A percentile compares a stretch with the other conserved stretches of the same genome.
Conservation (phyloP, 2,888 invertebrate genomes). For the Parnassius glacialis region DNA sequence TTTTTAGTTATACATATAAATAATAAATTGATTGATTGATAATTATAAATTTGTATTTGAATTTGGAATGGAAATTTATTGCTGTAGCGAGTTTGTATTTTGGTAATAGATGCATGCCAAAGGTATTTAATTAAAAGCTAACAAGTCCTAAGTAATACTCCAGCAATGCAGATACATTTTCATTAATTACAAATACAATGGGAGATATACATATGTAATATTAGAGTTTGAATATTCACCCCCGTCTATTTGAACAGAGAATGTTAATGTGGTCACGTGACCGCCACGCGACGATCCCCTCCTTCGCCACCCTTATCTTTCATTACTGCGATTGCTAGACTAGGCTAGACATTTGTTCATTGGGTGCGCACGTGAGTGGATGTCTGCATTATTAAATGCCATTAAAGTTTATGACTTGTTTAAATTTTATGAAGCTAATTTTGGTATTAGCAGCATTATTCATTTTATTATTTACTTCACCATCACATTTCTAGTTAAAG, state of each 20-base stretch:
- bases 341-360: constrained; percentile 59
- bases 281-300: constrained; percentile 57
- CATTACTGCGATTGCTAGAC: constrained; percentile 72
- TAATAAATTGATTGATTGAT: no score
- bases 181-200: constrained; percentile 11
- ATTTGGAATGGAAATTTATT: no score
- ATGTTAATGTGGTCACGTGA: constrained; percentile 74
- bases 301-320: constrained; percentile 49
- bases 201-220: constrained; percentile 40
- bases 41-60: no score
- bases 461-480: no score
- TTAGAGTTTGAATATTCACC: constrained; percentile 48
- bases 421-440: constrained; percentile 39
- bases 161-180: constrained; percentile 21
- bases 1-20: no score
- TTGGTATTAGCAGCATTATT: no score
- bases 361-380: constrained; percentile 65
- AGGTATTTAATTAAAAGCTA: no score
- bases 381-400: constrained; percentile 81
- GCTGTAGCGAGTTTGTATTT: no score
- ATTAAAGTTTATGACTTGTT: constrained; percentile 78
- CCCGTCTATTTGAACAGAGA: constrained; percentile 49
- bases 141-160: constrained; percentile 14
- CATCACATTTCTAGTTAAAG: no score
- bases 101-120: no score